phyloP scores from a whole-genome alignment of 2,888 invertebrate species.

The Cerastis rubricosa region DNA sequence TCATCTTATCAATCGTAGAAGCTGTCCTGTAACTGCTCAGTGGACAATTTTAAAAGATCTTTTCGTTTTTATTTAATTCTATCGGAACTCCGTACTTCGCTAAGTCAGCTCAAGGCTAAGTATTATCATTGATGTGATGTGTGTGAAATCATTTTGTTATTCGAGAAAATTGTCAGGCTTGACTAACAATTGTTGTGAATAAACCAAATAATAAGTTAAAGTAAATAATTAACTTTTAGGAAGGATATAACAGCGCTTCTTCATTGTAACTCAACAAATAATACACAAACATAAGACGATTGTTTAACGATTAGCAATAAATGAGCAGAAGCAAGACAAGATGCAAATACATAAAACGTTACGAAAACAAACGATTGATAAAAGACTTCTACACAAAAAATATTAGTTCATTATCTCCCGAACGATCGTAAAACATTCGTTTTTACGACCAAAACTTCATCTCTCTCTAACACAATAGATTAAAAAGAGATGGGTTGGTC shows the following conservation, averaged over 20 bases:
- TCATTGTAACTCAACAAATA: not conserved
- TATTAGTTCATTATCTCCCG: slow-evolving; percentile 25
- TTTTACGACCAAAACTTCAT: slow-evolving; percentile 53
- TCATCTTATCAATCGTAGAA: not conserved
- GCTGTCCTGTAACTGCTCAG: not conserved
- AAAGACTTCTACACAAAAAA: slow-evolving; percentile 38
- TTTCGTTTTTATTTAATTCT: not conserved
- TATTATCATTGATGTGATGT: not conserved
- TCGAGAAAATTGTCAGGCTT: not conserved
- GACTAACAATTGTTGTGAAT: not conserved
- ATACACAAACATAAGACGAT: not conserved
- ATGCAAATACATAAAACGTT: slow-evolving; percentile 25
- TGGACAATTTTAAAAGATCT: not conserved
- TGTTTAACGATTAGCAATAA: not conserved
- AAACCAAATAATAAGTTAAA: not conserved
- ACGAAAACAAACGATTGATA: slow-evolving; percentile 15
- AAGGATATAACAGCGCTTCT: not conserved
- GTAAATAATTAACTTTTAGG: not conserved
- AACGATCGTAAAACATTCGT: slow-evolving; percentile 53
- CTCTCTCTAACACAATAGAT: slow-evolving; percentile 52
- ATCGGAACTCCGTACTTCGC: not conserved
- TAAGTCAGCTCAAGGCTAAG: not conserved
- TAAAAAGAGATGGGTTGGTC: slow-evolving; percentile 44
- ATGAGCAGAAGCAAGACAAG: not conserved
- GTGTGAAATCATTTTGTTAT: not conserved